These are phyloP conservation scores for Hypomesus transpacificus DNA, from an alignment of 2,113 vertebrate genomes.

Conservation along the genomic window DNA sequence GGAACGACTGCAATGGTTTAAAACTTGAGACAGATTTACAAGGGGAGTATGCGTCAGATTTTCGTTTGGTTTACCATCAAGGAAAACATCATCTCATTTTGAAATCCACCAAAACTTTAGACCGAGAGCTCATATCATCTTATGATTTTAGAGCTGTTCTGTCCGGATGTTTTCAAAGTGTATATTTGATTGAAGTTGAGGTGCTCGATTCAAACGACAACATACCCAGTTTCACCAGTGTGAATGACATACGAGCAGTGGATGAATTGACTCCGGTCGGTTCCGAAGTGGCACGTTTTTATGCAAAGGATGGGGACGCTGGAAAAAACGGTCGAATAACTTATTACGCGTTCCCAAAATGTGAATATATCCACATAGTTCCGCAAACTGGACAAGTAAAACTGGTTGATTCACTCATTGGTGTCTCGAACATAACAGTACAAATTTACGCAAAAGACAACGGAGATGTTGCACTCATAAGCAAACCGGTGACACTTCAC, in stretches of 20 bases:
- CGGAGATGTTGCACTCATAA: constrained; percentile 52
- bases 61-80: constrained; percentile 45
- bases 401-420: constrained; percentile 64
- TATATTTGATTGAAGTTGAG: constrained; percentile 58
- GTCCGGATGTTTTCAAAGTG: constrained; percentile 37
- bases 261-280: constrained; percentile 64
- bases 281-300: constrained; percentile 61
- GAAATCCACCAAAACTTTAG: constrained; percentile 67
- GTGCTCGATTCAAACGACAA: constrained; percentile 73
- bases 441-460: constrained; percentile 62
- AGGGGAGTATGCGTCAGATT: constrained; percentile 62
- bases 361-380: constrained; percentile 65
- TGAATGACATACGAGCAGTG: constrained; percentile 49
- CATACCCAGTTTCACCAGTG: constrained; percentile 56
- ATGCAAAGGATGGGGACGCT: constrained; percentile 62
- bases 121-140: constrained; percentile 66
- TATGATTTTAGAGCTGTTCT: constrained; percentile 61
- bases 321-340: constrained; percentile 64
- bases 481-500: constrained; percentile 58
- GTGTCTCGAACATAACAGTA: constrained; percentile 49
- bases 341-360: constrained; percentile 59
- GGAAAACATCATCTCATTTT: constrained; percentile 43
- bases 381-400: constrained; percentile 70
- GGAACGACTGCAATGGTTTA: constrained; percentile 38
- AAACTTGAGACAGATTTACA: constrained; percentile 41